These are phyloP conservation scores for Plectrocnemia conspersa DNA, from an alignment of 1,140 invertebrate genomes.

Conservation along the genomic window DNA sequence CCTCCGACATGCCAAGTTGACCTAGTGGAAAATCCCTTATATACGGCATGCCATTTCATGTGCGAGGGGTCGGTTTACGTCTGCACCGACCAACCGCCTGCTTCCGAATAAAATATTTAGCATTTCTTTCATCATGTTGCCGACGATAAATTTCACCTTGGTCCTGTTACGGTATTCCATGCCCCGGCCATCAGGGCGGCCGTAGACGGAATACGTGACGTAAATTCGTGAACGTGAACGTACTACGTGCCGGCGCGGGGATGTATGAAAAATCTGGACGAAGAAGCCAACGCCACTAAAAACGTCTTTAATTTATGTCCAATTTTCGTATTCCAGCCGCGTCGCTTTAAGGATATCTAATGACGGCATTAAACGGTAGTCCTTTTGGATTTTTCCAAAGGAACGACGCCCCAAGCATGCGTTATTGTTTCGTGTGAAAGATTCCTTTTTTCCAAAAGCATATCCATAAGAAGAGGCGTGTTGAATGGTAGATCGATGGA, in stretches of 20 bases:
- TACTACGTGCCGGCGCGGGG: conserved; percentile 13
- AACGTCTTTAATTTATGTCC: conserved; percentile 33
- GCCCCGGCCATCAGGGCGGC: conserved; percentile 27
- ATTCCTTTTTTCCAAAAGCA: too few species aligned
- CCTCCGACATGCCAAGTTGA: not conserved
- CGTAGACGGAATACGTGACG: conserved; percentile 32
- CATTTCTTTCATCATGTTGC: conserved; percentile 35
- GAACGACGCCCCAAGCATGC: too few species aligned
- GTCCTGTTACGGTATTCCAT: conserved; percentile 29
- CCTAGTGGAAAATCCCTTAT: not conserved
- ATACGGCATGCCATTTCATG: not conserved
- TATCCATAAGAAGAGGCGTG: too few species aligned
- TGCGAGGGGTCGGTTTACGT: conserved; percentile 8
- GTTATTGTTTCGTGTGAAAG: too few species aligned
- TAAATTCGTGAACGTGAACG: conserved; percentile 19
- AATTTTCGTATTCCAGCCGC: conserved; percentile 25
- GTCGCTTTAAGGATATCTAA: conserved; percentile 13
- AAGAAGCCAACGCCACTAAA: conserved; percentile 18
- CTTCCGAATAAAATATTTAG: conserved; percentile 35
- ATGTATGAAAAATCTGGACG: conserved; percentile 19
- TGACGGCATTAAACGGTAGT: conserved; percentile 5
- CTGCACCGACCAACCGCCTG: conserved; percentile 16
- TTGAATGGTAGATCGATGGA: too few species aligned
- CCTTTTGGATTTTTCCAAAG: not conserved
- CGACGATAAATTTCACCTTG: conserved; percentile 30